Conservation (phyloP, 30 jellyfish, hydroid and myxozoan genomes). For the Hydra vulgaris region DNA sequence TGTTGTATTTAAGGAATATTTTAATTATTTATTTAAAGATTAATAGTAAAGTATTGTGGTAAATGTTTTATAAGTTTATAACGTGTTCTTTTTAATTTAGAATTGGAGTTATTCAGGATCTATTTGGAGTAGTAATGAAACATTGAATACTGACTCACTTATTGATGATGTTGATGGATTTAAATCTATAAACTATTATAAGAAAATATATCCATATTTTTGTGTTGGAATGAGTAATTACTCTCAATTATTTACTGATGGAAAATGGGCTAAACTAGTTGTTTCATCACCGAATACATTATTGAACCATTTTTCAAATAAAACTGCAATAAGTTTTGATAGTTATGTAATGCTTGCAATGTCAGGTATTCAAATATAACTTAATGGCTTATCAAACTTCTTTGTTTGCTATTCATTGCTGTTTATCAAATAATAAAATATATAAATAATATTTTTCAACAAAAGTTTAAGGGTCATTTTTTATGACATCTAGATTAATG, state of each 20-base stretch:
- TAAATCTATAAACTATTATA: background rate
- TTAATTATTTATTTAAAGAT: too few relatives aligned
- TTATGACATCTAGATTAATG: too few relatives aligned
- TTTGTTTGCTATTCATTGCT: too few relatives aligned
- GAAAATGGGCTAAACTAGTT: background rate
- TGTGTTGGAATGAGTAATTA: background rate
- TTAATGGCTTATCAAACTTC: background rate
- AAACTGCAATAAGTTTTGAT: too few relatives aligned
- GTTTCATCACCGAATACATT: background rate
- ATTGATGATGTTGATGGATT: background rate
- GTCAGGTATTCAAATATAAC: background rate
- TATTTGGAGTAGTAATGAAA: background rate
- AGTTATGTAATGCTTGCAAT: background rate
- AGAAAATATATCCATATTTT: too few relatives aligned
- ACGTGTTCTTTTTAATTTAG: too few relatives aligned
- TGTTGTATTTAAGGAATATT: too few relatives aligned
- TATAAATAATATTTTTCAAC: too few relatives aligned
- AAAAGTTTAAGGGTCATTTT: too few relatives aligned
- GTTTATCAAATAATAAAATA: too few relatives aligned
- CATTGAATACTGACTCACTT: background rate
- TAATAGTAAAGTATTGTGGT: too few relatives aligned
- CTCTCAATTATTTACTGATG: background rate
- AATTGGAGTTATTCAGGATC: background rate
- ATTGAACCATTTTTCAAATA: background rate
- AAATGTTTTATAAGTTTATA: too few relatives aligned